Base-by-base conservation (phyloP, 2,888 invertebrate genomes). In the Drosophila suboccidentalis region DNA sequence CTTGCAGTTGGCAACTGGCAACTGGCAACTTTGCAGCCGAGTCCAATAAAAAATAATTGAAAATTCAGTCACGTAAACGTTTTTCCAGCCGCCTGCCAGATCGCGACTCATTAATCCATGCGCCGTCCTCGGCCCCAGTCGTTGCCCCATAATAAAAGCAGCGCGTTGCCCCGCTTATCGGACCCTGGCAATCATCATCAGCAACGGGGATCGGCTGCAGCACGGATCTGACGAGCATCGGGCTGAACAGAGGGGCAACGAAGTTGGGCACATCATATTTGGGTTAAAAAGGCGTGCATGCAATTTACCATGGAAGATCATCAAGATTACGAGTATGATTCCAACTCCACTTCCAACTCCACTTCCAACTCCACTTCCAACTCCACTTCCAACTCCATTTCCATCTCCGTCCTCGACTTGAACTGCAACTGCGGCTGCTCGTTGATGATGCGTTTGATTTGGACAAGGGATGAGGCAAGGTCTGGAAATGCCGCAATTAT, bases 1-100 rank as follows among this genome's bases (percentile, higher is more conserved):
- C 44, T 55, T 3, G 54, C 39, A 41, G 26, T 11, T 39, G 3
- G 32, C 60, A 50, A 29, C 46, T 50, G 8, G 26, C 60, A 41
- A 43, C 50, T 51, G 17, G 46, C 57, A 46, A 39, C 38, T 44
- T 54, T 53, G 41, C 53, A 54, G 8, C 32, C 39, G 77, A 75
- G 54, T 78, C 78, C 82, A 83, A 86, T 83, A 82, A 86, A 86
- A 86, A 87, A 84, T 87, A 84, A 87, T 84, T 84, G 87, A 84
- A 84, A 84, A 84, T 82, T 81, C 87, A 84, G 84, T 84, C 84
- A 84, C 84, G 84, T 84, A 84, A 84, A 86, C 82, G 87, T 78
- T 84, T 79, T 75, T 75, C 71, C 82, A 80, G 68, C 75, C 78
- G 82, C 64, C 64, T 71, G 72, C 72, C 85, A 80, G 85, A 85